Evolutionary conservation across 2,888 invertebrate species (phyloP).

Genomic region (Drosophila melanosoma): DNA sequence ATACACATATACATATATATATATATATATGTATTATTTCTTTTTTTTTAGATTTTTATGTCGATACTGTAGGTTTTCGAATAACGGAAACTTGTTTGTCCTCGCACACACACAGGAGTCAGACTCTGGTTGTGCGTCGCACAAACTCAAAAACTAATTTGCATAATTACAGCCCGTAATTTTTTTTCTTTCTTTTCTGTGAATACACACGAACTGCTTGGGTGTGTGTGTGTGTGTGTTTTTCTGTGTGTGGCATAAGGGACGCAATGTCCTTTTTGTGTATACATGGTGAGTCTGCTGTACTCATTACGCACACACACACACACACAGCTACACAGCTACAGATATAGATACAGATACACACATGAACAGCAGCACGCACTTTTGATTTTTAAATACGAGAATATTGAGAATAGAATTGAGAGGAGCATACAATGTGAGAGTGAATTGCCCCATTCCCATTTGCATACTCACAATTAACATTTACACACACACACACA

Average conservation of each 20-base stretch:
- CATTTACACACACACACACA: conserved; percentile 15
- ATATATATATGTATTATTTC: conserved; percentile 36
- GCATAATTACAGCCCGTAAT: conserved; percentile 80
- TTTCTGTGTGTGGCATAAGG: conserved; percentile 54
- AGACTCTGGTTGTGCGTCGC: conserved; percentile 41
- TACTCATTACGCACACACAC: conserved; percentile 30
- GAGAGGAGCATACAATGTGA: conserved; percentile 7
- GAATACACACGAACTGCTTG: conserved; percentile 42
- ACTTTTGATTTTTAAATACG: conserved; percentile 53
- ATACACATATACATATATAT: conserved; percentile 28
- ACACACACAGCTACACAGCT: background rate
- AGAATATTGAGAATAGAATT: conserved; percentile 8
- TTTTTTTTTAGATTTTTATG: conserved; percentile 51
- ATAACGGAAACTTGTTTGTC: conserved; percentile 35
- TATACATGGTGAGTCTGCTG: conserved; percentile 44
- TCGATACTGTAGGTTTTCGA: conserved; percentile 49
- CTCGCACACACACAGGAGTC: conserved; percentile 26
- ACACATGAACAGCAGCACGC: conserved; percentile 52
- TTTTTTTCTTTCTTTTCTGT: conserved; percentile 49
- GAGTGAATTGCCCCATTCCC: conserved; percentile 24
- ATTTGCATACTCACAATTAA: conserved; percentile 58
- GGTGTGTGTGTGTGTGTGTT: conserved; percentile 10
- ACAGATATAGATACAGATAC: conserved; percentile 23
- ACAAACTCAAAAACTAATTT: conserved; percentile 73
- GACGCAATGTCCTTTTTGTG: conserved; percentile 76